phyloP scores from a whole-genome alignment of 2,113 vertebrate species.

The cattle (Bos taurus) region ARS-UCD2.0 NC_037328.1:141338501-141339000 shows the following conservation, averaged over 20 bases:
- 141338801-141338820: not conserved
- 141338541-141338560: rapidly evolving
- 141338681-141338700: not conserved
- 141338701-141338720: not conserved
- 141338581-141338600: not conserved
- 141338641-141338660: not conserved
- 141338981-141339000: not conserved
- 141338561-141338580: not conserved
- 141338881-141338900: not conserved
- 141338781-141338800: not conserved
- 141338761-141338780: not conserved
- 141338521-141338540: not conserved
- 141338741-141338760: not conserved
- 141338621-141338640: not conserved
- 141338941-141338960: not conserved
- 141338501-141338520: not conserved
- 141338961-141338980: not conserved
- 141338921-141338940: not conserved
- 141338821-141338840: not conserved
- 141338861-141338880: not conserved
- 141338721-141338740: not conserved
- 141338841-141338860: not conserved
- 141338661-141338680: not conserved
- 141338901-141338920: not conserved
- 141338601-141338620: not conserved